Evolutionary conservation across 2,113 vertebrate species (phyloP).

Genomic region (Scolopax mira): DNA sequence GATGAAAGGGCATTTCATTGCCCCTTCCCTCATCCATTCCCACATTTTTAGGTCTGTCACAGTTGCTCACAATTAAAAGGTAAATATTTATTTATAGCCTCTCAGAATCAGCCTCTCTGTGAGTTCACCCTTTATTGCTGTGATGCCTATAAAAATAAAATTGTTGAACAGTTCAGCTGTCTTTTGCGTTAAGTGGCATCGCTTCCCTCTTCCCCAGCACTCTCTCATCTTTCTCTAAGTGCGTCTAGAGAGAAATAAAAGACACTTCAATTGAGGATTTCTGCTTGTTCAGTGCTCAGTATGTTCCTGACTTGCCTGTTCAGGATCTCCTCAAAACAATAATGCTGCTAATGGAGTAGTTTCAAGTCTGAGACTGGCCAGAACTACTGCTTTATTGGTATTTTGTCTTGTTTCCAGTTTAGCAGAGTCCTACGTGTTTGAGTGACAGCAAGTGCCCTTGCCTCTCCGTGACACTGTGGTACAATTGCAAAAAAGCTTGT

Average conservation of each 20-base stretch:
- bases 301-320: background rate
- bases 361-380: background rate
- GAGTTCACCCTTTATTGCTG: background rate
- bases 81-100: background rate
- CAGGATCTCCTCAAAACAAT: background rate
- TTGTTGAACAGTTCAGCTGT: background rate
- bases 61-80: background rate
- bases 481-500: too few species aligned
- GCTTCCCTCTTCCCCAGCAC: background rate
- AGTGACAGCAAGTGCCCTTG: background rate
- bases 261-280: background rate
- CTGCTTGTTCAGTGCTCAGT: background rate
- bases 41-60: background rate
- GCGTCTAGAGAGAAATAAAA: background rate
- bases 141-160: background rate
- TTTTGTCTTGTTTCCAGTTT: background rate
- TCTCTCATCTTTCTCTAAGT: background rate
- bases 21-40: background rate
- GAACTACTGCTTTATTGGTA: background rate
- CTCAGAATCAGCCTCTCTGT: background rate
- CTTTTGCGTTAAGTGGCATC: background rate
- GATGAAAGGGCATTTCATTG: background rate
- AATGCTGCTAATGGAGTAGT: background rate
- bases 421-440: background rate
- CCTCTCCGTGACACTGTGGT: rapidly evolving